phyloP scores from a whole-genome alignment of 2,113 vertebrate genomes.

The Cygnus buccinator region DNA sequence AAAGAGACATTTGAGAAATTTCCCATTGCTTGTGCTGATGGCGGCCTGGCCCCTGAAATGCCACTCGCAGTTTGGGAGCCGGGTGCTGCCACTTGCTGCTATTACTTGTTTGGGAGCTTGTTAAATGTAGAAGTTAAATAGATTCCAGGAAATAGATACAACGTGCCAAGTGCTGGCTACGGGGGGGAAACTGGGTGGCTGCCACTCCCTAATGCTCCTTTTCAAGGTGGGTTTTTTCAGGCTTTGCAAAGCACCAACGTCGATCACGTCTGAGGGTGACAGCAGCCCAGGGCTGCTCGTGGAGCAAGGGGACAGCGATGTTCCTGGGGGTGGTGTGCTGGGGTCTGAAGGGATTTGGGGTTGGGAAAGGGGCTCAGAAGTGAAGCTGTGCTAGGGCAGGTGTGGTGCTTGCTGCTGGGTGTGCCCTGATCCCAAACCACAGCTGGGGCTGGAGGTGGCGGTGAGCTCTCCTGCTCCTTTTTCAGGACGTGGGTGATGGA shows the following conservation, averaged over 20 bases:
- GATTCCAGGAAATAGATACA: constrained; percentile 2
- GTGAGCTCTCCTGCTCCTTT: neutral
- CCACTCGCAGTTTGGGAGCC: neutral
- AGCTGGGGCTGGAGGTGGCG: neutral
- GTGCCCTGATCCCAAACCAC: neutral
- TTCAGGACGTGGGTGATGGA: neutral
- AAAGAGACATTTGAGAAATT: constrained; percentile 76
- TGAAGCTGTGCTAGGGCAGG: no score
- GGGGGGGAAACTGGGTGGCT: neutral
- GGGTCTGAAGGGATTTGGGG: neutral
- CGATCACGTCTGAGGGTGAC: accelerated
- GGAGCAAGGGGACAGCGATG: accelerated
- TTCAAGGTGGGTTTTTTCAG: neutral
- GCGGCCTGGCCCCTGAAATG: constrained; percentile 42
- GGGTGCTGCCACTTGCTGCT: constrained; percentile 34
- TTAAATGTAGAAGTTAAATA: constrained; percentile 47
- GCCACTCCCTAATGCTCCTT: neutral
- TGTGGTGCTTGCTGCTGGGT: neutral
- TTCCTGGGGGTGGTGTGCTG: neutral
- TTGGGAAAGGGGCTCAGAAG: no score
- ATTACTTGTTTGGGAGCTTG: constrained; percentile 34
- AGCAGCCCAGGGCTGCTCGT: neutral
- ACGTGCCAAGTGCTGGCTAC: neutral
- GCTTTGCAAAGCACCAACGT: neutral
- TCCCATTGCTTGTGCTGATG: constrained; percentile 35